Base-by-base conservation (phyloP, 2,113 vertebrate species). In the Syngnathus typhle region DNA sequence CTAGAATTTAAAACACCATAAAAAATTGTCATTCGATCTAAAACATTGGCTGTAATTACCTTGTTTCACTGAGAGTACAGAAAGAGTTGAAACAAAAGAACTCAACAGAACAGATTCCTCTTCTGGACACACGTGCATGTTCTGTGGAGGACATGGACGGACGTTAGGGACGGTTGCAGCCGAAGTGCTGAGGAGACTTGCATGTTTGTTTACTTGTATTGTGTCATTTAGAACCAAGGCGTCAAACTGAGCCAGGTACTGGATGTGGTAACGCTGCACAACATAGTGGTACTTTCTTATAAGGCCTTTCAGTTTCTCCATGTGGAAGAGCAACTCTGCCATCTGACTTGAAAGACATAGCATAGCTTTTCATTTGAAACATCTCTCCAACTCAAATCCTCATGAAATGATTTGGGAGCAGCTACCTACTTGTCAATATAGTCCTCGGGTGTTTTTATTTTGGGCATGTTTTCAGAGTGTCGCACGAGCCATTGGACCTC, bases 51-150 rank as follows among this genome's bases (percentile, higher is more conserved):
- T 43, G 3, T 44, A 13, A 5, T 70, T 82, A 96, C 96, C 91
- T 92, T 95, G 94, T 80, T 94, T 96, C 79, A 93, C 15, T 5
- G 89, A 91, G 38, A 98, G 89, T 49, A 89, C 88, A 1, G 95
- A 93, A 62, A 98, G 84, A 2, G 85, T 88, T n/a, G 91, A 95
- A 75, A 98, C 95, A 1, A 98, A 96, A 0, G 95, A 94, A 0
- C 91, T 95, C 88, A 96, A 88, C 64, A 98, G 93, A 52, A 97
- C 74, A 0, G 96, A 98, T 62, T 98, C 95, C 70, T 98, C 96
- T 75, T 98, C 96, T 2, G 96, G 96, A 85, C 96, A 98, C 23
- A 98, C 95, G 0, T 88, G 90, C 64, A 98, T 92, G 72, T 94
- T 95, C 95, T 98, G 77, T 6, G 67, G 16, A 67, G 27, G 32